phyloP scores from a whole-genome alignment of 2,113 vertebrate species.

The Ia io region DNA sequence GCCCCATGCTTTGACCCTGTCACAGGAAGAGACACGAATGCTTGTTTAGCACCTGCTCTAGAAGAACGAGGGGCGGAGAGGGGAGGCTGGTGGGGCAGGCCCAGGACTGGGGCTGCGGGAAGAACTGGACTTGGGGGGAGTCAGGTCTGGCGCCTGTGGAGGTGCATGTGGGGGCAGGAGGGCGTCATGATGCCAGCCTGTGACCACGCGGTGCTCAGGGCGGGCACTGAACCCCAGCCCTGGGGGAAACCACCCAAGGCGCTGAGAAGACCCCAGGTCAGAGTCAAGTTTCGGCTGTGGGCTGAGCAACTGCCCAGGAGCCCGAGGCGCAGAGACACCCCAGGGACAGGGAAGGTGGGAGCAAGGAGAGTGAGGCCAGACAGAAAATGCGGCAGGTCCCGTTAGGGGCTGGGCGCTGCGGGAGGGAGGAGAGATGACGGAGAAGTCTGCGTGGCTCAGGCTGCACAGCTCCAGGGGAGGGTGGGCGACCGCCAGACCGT shows the following conservation, averaged over 20 bases:
- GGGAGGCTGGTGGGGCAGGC: fast-evolving
- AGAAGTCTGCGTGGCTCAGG: too few species aligned
- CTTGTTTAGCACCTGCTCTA: not conserved
- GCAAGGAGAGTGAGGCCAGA: fast-evolving
- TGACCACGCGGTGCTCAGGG: fast-evolving
- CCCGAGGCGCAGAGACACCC: not conserved
- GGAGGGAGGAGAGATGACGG: fast-evolving
- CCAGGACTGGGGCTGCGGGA: too few species aligned
- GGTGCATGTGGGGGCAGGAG: not conserved
- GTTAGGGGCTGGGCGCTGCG: fast-evolving
- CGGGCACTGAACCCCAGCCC: fast-evolving
- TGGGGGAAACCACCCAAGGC: not conserved
- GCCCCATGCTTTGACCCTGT: not conserved
- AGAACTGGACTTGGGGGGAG: not conserved
- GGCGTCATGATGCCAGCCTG: not conserved
- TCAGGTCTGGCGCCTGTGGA: fast-evolving
- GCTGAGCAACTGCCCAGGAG: too few species aligned
- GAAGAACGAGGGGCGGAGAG: not conserved
- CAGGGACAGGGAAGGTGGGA: not conserved
- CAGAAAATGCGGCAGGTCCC: fast-evolving
- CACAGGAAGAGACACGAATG: not conserved
- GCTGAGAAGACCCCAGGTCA: too few species aligned
- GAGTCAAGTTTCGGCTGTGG: fast-evolving
- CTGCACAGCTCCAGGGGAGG: not conserved
- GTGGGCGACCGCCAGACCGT: fast-evolving